These are phyloP conservation scores for Suillia variegata DNA, from an alignment of 2,888 invertebrate genomes.

Conservation along the genomic window DNA sequence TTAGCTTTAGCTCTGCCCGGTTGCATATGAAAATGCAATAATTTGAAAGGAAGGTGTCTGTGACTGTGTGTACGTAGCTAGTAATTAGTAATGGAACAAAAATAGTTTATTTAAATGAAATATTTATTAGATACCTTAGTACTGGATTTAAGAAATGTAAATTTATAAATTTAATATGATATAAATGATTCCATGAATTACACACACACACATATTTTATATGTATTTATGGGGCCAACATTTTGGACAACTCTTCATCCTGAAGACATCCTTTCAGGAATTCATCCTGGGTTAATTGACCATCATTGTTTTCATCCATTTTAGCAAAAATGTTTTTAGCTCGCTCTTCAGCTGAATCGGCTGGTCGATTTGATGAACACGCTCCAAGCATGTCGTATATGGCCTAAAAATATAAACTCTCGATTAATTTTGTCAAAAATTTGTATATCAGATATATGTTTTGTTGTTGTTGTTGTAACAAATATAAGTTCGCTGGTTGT, in stretches of 20 bases:
- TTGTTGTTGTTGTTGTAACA: too few relatives aligned
- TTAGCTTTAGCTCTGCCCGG: too few relatives aligned
- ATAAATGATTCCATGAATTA: conserved; percentile 54
- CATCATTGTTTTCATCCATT: conserved; percentile 99
- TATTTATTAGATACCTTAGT: conserved; percentile 35
- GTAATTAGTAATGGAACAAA: not conserved
- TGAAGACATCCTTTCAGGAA: conserved; percentile 97
- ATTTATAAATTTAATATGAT: conserved; percentile 56
- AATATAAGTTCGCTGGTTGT: too few relatives aligned
- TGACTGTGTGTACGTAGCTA: too few relatives aligned
- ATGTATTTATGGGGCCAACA: conserved; percentile 85
- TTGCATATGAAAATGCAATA: too few relatives aligned
- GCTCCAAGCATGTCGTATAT: conserved; percentile 99
- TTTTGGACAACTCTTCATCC: conserved; percentile 93
- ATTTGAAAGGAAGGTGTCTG: too few relatives aligned
- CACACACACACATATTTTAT: conserved; percentile 50
- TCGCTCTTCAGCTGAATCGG: conserved; percentile 95
- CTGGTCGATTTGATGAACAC: conserved; percentile 92
- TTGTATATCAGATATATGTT: too few relatives aligned
- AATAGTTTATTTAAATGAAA: conserved; percentile 35
- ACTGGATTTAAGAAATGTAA: conserved; percentile 48
- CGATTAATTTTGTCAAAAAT: too few relatives aligned
- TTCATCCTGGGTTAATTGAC: conserved; percentile 96
- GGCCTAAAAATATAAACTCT: conserved; percentile 75
- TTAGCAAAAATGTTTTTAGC: conserved; percentile 99